phyloP scores from a whole-genome alignment of 2,797 vertebrate genomes.

The Pelodytes ibericus region DNA sequence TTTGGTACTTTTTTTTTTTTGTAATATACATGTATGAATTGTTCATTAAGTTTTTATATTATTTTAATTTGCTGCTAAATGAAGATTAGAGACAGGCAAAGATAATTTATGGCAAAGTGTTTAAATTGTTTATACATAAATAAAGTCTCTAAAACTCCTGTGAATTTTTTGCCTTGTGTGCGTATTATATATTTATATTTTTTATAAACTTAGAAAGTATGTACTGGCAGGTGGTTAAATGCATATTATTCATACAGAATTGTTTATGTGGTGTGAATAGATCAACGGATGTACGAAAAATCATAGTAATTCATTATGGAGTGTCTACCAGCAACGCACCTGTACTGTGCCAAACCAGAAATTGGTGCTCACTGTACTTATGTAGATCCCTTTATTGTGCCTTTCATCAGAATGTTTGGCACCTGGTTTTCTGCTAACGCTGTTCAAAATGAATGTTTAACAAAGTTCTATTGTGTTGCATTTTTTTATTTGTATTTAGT shows the following conservation, averaged over 20 bases:
- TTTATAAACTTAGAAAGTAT: neutral
- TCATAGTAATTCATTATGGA: neutral
- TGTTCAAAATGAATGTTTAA: neutral
- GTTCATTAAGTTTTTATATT: slow-evolving; percentile 97
- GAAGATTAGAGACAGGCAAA: slow-evolving; percentile 98
- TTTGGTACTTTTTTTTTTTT: slow-evolving; percentile 86
- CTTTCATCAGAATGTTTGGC: neutral
- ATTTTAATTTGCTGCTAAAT: slow-evolving; percentile 97
- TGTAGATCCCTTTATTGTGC: neutral
- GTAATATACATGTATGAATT: slow-evolving; percentile 98
- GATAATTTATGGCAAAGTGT: slow-evolving; percentile 99
- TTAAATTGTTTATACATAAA: slow-evolving; percentile 99
- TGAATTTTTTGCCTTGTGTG: slow-evolving; percentile 89
- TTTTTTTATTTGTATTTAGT: neutral
- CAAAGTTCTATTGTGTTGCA: neutral
- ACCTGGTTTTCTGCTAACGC: too few relatives aligned
- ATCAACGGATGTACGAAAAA: neutral
- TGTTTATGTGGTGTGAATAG: neutral
- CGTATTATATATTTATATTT: slow-evolving; percentile 54
- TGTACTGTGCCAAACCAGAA: neutral
- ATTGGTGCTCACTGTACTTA: neutral
- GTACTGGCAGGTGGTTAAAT: neutral
- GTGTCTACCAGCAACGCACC: neutral
- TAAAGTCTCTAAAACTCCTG: slow-evolving; percentile 99
- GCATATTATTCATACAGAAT: neutral